phyloP scores from a whole-genome alignment of 2,797 vertebrate species.

The Sebastes jordani region DNA sequence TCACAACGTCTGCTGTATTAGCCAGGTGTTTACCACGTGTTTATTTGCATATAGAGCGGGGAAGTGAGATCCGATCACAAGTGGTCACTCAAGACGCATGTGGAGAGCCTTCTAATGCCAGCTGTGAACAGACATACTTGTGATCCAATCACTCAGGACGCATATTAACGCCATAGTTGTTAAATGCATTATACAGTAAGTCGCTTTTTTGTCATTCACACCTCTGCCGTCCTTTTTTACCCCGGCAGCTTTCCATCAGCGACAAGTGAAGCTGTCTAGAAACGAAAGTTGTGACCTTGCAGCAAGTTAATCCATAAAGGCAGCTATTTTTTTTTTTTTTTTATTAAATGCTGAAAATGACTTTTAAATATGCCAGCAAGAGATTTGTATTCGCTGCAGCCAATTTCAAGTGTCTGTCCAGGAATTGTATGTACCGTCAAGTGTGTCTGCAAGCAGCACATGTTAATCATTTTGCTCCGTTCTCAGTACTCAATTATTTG shows the following conservation, averaged over 20 bases:
- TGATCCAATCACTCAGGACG: too few relatives aligned
- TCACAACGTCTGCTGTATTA: too few relatives aligned
- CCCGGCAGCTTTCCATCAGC: background rate
- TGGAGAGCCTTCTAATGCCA: too few relatives aligned
- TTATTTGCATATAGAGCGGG: too few relatives aligned
- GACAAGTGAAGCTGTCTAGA: background rate
- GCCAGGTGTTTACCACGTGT: too few relatives aligned
- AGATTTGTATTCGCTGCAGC: constrained; percentile 31
- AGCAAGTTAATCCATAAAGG: constrained; percentile 42
- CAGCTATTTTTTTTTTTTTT: constrained; percentile 58
- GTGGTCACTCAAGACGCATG: too few relatives aligned
- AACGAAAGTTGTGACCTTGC: background rate
- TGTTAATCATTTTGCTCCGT: constrained; percentile 8
- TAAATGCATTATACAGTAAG: background rate
- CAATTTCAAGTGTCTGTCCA: constrained; percentile 2
- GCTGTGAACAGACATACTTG: too few relatives aligned
- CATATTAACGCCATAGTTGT: background rate
- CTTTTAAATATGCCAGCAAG: constrained; percentile 35
- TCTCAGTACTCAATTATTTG: background rate
- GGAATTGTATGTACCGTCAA: background rate
- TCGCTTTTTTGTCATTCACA: background rate
- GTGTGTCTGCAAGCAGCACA: background rate
- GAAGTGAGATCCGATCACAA: too few relatives aligned
- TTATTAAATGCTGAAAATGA: constrained; percentile 13
- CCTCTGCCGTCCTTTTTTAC: constrained; percentile 1